phyloP scores from a whole-genome alignment of 92 coral and sea anemone genomes.

The Pocillopora grandis region DNA sequence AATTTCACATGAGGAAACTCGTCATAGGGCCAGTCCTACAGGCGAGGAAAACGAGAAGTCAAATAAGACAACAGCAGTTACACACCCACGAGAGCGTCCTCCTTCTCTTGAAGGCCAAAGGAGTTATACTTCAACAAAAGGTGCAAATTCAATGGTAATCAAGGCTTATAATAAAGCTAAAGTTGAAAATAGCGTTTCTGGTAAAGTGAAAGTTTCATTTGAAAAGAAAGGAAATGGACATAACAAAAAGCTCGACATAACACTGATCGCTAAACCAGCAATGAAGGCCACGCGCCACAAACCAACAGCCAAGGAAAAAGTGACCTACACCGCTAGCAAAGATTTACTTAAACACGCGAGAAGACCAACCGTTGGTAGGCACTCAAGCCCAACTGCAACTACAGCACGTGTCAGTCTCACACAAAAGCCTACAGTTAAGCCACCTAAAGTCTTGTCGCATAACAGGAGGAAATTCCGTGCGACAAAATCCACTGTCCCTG shows the following conservation, averaged over 20 bases:
- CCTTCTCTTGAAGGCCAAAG: not conserved
- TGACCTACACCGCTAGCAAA: not conserved
- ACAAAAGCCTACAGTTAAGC: not conserved
- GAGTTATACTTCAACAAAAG: not conserved
- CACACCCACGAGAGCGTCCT: too few relatives aligned
- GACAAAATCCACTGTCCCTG: conserved; percentile 24
- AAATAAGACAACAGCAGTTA: too few relatives aligned
- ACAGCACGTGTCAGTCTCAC: not conserved
- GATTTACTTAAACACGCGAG: not conserved
- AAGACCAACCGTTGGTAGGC: not conserved
- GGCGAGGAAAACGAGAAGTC: too few relatives aligned
- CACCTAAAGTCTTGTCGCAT: not conserved
- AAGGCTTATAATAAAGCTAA: not conserved
- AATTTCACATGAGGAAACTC: too few relatives aligned
- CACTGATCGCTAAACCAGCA: not conserved
- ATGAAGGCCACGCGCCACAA: not conserved
- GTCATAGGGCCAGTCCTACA: too few relatives aligned
- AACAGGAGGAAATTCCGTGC: not conserved
- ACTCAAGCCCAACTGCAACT: not conserved
- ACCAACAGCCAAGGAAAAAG: not conserved
- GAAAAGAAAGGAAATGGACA: not conserved
- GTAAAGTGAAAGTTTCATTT: not conserved
- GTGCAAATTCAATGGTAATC: too few relatives aligned
- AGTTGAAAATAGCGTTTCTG: not conserved
- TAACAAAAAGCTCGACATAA: too few relatives aligned